Evolutionary conservation across 1,140 invertebrate genomes (phyloP).

Genomic region (Armadillidium nasatum): DNA sequence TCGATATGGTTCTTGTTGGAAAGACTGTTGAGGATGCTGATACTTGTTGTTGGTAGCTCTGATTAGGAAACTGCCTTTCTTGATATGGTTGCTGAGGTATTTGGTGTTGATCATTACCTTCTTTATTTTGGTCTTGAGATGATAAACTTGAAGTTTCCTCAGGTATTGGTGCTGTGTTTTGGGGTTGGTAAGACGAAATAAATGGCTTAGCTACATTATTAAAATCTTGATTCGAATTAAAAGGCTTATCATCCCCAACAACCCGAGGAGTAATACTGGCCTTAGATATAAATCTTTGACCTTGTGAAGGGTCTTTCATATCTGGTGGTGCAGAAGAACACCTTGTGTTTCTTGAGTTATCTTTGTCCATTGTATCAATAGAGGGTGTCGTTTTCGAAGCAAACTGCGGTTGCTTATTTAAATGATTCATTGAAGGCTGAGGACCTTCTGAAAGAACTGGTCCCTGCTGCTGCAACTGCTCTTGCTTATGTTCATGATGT

Average conservation of each 20-base stretch:
- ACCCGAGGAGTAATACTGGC: slow-evolving; percentile 33
- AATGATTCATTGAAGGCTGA: slow-evolving; percentile 1
- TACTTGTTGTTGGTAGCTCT: slow-evolving; percentile 46
- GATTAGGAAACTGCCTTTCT: slow-evolving; percentile 30
- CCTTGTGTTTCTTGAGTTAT: slow-evolving; percentile 23
- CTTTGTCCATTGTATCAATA: slow-evolving; percentile 29
- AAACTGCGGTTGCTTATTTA: slow-evolving; percentile 27
- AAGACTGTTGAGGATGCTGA: slow-evolving; percentile 30
- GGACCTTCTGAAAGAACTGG: background rate
- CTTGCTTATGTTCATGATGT: slow-evolving; percentile 2
- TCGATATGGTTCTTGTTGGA: slow-evolving; percentile 24
- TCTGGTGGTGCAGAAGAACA: slow-evolving; percentile 40
- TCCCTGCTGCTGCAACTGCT: slow-evolving; percentile 20
- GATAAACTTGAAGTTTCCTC: background rate
- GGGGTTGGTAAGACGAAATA: slow-evolving; percentile 27
- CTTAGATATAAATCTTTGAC: slow-evolving; percentile 29
- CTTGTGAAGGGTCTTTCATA: slow-evolving; percentile 30
- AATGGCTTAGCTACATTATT: slow-evolving; percentile 42
- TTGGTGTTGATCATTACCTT: slow-evolving; percentile 22
- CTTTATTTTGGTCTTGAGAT: slow-evolving; percentile 11
- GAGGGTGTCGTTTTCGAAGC: slow-evolving; percentile 35
- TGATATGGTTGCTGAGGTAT: slow-evolving; percentile 42
- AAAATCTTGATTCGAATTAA: slow-evolving; percentile 27
- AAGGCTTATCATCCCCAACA: slow-evolving; percentile 15
- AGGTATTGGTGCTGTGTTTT: background rate